These are phyloP conservation scores for Noctua janthe DNA, from an alignment of 2,888 invertebrate genomes.

Conservation along the genomic window DNA sequence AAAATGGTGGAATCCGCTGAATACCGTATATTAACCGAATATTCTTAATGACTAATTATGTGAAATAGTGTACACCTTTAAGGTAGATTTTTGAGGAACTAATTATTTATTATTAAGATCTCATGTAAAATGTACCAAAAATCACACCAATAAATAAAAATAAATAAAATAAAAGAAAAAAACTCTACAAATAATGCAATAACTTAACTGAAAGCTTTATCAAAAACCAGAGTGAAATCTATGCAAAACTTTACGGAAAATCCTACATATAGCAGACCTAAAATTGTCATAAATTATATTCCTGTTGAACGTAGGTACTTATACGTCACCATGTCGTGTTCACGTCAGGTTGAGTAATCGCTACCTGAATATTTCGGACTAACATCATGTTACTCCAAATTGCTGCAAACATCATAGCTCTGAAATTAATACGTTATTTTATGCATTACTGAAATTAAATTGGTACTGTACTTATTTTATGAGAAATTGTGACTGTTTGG, in stretches of 20 bases:
- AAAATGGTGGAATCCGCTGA: not conserved
- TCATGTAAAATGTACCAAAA: too few relatives aligned
- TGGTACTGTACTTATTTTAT: not conserved
- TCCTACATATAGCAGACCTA: not conserved
- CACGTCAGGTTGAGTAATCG: conserved; percentile 41
- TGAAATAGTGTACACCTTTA: too few relatives aligned
- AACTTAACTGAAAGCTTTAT: not conserved
- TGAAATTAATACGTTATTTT: conserved; percentile 17
- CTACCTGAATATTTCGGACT: conserved; percentile 20
- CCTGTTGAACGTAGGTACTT: conserved; percentile 3
- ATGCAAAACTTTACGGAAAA: not conserved
- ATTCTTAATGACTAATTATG: not conserved
- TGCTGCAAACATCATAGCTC: conserved; percentile 26
- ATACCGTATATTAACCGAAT: not conserved
- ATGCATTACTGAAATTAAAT: conserved; percentile 14
- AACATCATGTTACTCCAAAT: conserved; percentile 30
- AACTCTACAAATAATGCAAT: not conserved
- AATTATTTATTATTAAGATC: too few relatives aligned
- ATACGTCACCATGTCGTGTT: conserved; percentile 29
- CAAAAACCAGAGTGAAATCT: not conserved
- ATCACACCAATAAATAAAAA: too few relatives aligned
- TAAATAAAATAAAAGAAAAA: too few relatives aligned
- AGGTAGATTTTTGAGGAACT: too few relatives aligned
- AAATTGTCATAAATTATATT: conserved; percentile 37
- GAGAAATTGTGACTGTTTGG: not conserved